These are phyloP conservation scores for Ibidorhyncha struthersii DNA, from an alignment of 2,113 vertebrate genomes.

Conservation along the genomic window DNA sequence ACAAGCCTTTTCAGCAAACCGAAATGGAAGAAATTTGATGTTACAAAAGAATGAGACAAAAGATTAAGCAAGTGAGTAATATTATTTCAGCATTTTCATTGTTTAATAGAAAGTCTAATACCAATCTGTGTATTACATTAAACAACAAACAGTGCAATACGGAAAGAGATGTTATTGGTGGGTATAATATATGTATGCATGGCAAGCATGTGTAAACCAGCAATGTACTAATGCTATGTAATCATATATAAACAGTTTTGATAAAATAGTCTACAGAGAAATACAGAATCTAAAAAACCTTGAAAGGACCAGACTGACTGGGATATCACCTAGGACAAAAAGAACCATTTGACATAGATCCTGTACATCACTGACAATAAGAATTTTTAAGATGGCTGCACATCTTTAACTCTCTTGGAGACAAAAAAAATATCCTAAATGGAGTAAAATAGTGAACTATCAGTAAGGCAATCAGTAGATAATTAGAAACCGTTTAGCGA, in stretches of 20 bases:
- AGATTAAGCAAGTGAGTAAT: not conserved
- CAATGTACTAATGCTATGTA: not conserved
- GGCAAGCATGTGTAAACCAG: not conserved
- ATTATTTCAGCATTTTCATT: not conserved
- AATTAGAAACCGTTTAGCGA: conserved; percentile 10
- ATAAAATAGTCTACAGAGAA: not conserved
- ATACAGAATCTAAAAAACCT: not conserved
- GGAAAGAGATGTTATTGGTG: not conserved
- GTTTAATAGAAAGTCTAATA: not conserved
- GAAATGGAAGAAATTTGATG: not conserved
- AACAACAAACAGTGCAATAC: not conserved
- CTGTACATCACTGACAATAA: not conserved
- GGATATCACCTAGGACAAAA: not conserved
- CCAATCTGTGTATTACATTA: not conserved
- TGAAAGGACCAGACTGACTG: not conserved
- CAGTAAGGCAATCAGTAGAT: not conserved
- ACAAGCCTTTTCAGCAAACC: not conserved
- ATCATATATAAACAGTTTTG: not conserved
- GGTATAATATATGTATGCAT: not conserved
- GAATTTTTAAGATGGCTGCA: not conserved
- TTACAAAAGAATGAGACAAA: not conserved
- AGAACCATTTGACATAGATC: not conserved
- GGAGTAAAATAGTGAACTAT: not conserved
- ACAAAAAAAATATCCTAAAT: not conserved
- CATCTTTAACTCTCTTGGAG: not conserved